A percentile compares a stretch with the other conserved stretches of the same genome.
Evolutionary conservation across 2,797 vertebrate species (phyloP).

Genomic region (Lepidocolaptes lacrymiger): DNA sequence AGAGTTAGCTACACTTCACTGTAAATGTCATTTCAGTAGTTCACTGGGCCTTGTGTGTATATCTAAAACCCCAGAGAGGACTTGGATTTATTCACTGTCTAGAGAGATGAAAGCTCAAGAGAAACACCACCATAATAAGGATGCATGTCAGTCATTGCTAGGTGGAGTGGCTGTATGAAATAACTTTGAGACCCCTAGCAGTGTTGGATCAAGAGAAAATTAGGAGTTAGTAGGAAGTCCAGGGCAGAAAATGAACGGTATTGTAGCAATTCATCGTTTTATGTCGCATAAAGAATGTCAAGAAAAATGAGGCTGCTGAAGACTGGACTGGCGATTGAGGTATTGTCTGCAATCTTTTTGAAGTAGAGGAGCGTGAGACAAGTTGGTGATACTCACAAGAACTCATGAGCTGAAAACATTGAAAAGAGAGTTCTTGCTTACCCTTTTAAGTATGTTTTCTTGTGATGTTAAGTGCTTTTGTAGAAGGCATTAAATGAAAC

Average conservation of each 20-base stretch:
- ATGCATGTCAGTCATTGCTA: neutral
- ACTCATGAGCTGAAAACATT: neutral
- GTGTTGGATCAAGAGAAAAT: neutral
- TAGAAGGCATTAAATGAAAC: neutral
- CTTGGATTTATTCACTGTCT: neutral
- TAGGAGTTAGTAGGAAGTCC: neutral
- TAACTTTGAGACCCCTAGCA: neutral
- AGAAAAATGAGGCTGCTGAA: constrained; percentile 4
- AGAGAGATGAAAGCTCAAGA: neutral
- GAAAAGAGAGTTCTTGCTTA: neutral
- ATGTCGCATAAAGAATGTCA: neutral
- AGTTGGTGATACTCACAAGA: neutral
- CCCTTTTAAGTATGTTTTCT: constrained; percentile 30
- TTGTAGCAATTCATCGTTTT: neutral
- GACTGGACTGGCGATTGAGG: neutral
- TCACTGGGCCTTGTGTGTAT: neutral
- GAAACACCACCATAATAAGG: neutral
- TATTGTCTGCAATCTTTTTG: neutral
- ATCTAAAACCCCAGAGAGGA: neutral
- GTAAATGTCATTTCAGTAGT: neutral
- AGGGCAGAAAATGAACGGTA: neutral
- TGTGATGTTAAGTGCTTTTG: neutral
- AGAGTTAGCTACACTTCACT: neutral
- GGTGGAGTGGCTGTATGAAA: neutral
- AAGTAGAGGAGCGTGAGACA: neutral